Conservation (phyloP, 2,113 vertebrate genomes). For the Phalacrocorax aristotelis region DNA sequence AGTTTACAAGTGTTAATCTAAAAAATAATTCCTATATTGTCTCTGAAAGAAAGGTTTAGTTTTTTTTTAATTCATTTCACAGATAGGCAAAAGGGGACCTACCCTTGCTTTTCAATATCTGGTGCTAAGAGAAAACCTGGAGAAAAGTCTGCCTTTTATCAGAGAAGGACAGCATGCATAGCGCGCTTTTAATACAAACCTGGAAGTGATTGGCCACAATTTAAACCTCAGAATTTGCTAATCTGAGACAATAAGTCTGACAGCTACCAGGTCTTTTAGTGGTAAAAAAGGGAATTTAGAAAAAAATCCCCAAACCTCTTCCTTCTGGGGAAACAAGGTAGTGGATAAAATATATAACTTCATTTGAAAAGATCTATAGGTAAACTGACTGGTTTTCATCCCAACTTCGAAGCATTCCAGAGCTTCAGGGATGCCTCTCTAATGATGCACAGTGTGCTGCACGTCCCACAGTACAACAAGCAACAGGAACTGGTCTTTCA, state of each 20-base stretch:
- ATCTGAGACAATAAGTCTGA: neutral
- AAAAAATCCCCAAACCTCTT: neutral
- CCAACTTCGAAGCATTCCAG: neutral
- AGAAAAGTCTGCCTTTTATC: neutral
- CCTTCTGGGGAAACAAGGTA: neutral
- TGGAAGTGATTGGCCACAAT: neutral
- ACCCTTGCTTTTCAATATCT: neutral
- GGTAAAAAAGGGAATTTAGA: neutral
- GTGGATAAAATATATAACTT: neutral
- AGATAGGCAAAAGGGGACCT: neutral
- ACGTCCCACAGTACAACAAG: neutral
- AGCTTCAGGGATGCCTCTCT: neutral
- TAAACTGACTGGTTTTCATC: neutral
- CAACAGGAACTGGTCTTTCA: neutral
- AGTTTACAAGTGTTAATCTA: neutral
- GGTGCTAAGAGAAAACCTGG: neutral
- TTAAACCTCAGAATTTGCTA: neutral
- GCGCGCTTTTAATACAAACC: neutral
- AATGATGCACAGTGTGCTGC: neutral
- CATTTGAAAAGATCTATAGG: neutral
- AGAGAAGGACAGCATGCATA: neutral
- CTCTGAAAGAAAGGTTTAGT: neutral
- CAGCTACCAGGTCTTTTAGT: neutral
- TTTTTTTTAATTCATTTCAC: neutral
- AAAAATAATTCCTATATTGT: neutral